These are phyloP conservation scores for Oscheius sp. DNA, from an alignment of 2,888 invertebrate genomes.

Conservation along the genomic window DNA sequence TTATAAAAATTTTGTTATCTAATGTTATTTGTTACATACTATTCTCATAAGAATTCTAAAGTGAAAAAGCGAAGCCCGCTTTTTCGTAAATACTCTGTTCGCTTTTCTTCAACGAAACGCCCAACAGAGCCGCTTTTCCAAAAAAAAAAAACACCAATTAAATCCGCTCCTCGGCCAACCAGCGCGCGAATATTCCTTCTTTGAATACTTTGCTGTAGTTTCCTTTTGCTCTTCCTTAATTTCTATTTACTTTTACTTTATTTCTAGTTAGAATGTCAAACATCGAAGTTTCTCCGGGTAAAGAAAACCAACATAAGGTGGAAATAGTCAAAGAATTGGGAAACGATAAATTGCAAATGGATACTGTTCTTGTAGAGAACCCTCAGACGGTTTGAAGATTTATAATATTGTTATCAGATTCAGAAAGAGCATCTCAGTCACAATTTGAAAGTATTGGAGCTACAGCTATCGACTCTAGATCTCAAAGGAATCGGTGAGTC, in stretches of 20 bases:
- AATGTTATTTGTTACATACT: too few species aligned
- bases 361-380: too few species aligned
- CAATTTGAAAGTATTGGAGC: not conserved
- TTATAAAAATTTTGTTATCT: too few species aligned
- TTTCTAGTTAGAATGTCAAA: not conserved
- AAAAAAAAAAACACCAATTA: too few species aligned
- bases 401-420: not conserved
- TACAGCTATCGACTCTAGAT: too few species aligned
- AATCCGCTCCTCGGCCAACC: not conserved
- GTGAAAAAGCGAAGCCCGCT: too few species aligned
- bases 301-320: not conserved
- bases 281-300: not conserved
- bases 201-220: not conserved
- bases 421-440: not conserved
- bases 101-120: too few species aligned
- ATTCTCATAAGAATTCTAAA: too few species aligned
- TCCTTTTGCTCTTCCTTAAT: not conserved
- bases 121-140: too few species aligned
- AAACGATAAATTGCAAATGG: not conserved
- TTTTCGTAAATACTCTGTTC: too few species aligned
- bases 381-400: not conserved
- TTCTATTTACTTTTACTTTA: not conserved
- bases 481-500: too few species aligned
- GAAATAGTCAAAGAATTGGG: not conserved
- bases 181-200: not conserved